Conservation (phyloP, 2,113 vertebrate species). For the Cyanoderma ruficeps region DNA sequence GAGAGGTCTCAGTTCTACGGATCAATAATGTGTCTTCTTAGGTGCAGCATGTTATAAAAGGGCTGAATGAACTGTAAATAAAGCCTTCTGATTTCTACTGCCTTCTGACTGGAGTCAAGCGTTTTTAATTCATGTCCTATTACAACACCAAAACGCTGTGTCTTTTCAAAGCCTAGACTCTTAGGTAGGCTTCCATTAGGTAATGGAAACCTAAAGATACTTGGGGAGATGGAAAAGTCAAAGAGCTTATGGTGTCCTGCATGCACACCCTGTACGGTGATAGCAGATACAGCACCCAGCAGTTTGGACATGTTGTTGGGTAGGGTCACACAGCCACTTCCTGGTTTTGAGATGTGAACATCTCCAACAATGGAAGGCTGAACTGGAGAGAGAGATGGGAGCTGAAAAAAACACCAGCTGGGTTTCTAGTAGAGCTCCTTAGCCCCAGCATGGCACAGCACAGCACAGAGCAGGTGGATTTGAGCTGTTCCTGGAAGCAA, state of each 20-base stretch:
- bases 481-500: background rate
- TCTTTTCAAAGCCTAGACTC: background rate
- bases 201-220: background rate
- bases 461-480: background rate
- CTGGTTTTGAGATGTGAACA: background rate
- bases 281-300: background rate
- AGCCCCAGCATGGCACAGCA: accelerated
- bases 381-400: background rate
- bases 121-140: too few species aligned
- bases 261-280: background rate
- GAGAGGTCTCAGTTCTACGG: too few species aligned
- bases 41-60: too few species aligned
- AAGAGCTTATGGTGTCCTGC: background rate
- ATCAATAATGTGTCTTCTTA: too few species aligned
- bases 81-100: too few species aligned
- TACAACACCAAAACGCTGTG: too few species aligned
- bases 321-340: background rate
- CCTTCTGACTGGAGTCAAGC: too few species aligned
- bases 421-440: background rate
- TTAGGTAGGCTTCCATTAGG: background rate
- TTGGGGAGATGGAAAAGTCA: background rate
- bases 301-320: background rate
- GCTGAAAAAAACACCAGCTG: background rate
- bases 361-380: background rate
- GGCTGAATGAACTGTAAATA: too few species aligned